Conservation (phyloP, 2,888 invertebrate species). For the Drosophila cognata region DNA sequence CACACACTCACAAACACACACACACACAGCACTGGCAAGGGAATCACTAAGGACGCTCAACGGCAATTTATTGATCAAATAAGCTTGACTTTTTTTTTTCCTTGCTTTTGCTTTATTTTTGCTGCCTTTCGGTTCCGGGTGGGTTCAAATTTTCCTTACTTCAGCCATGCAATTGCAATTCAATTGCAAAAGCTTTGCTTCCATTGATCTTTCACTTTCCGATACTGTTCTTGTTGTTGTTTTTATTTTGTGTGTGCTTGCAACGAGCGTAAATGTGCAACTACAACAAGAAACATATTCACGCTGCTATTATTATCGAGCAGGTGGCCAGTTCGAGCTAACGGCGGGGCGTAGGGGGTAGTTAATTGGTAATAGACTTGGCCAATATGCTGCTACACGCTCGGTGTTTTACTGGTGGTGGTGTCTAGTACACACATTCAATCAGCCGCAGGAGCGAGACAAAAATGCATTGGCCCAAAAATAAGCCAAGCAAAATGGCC, state of each 20-base stretch:
- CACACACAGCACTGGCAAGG: conserved; percentile 12
- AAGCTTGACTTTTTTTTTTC: conserved; percentile 49
- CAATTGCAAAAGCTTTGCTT: conserved; percentile 13
- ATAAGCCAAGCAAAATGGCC: conserved; percentile 11
- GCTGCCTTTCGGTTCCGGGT: conserved; percentile 7
- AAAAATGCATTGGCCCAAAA: conserved; percentile 36
- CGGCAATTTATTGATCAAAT: conserved; percentile 80
- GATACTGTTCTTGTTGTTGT: conserved; percentile 1
- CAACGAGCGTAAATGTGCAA: conserved; percentile 71
- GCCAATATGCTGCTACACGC: conserved; percentile 49
- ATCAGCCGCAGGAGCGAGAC: conserved; percentile 36
- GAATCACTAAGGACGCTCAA: conserved; percentile 69
- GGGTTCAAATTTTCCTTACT: conserved; percentile 21
- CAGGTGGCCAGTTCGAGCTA: conserved; percentile 37
- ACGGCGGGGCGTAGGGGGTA: conserved; percentile 55
- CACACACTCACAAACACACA: conserved; percentile 12
- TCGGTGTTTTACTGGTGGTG: conserved; percentile 28
- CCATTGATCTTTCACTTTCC: conserved; percentile 24
- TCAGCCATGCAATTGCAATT: conserved; percentile 23
- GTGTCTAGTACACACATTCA: conserved; percentile 21
- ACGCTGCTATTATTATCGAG: conserved; percentile 36
- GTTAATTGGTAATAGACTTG: conserved; percentile 69
- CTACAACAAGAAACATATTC: conserved; percentile 52
- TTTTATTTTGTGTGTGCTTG: conserved; percentile 39
- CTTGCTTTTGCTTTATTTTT: not conserved